Conservation (phyloP, 2,113 vertebrate species). For the Corythaixoides concolor region DNA sequence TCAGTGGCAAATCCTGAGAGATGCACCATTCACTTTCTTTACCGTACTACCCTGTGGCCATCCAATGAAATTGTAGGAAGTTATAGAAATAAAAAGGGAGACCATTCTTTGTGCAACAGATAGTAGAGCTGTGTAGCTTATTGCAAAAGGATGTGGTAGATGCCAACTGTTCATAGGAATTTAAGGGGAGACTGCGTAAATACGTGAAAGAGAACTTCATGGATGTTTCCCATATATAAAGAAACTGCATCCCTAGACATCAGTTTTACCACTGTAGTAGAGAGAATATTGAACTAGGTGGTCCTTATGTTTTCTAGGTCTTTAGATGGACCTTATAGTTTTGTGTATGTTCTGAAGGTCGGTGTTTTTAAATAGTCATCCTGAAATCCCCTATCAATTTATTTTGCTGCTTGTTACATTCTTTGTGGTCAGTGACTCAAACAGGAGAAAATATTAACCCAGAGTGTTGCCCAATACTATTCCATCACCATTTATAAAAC, state of each 20-base stretch:
- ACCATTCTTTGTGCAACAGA: not conserved
- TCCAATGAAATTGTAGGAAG: not conserved
- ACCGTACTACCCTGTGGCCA: not conserved
- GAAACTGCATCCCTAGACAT: not conserved
- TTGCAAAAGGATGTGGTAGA: not conserved
- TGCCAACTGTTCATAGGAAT: not conserved
- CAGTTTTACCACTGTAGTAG: not conserved
- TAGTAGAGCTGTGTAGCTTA: not conserved
- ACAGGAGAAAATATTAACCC: not conserved
- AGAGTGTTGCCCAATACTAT: not conserved
- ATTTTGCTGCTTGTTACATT: not conserved
- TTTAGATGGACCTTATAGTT: not conserved
- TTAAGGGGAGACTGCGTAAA: not conserved
- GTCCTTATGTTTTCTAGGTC: not conserved
- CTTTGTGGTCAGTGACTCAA: not conserved
- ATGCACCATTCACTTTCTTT: not conserved
- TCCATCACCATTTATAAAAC: not conserved
- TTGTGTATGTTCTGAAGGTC: not conserved
- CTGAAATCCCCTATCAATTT: not conserved
- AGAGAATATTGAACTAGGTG: not conserved
- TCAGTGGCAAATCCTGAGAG: not conserved
- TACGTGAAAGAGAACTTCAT: not conserved
- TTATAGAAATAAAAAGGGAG: not conserved
- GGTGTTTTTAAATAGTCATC: not conserved
- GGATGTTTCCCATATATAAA: not conserved